Conservation (phyloP, 35 echinoderm and acorn worm genomes). For the Anneissia japonica region DNA sequence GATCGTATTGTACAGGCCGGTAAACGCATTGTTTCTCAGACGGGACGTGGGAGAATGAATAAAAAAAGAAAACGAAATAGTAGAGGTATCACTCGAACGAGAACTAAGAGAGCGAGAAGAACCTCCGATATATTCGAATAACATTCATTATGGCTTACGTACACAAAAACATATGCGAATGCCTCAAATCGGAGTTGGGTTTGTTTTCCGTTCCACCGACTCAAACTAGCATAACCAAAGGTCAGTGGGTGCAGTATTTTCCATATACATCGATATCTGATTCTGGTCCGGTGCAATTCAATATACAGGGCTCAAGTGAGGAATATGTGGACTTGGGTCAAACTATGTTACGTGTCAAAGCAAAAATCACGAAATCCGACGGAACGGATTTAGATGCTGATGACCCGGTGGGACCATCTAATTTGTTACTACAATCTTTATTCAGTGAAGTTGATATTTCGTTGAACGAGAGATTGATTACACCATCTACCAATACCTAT, state of each 20-base stretch:
- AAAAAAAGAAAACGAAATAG: conserved; percentile 15
- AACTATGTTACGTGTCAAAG: conserved; percentile 37
- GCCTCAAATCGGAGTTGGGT: conserved; percentile 48
- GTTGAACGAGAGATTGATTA: conserved; percentile 35
- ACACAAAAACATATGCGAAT: conserved; percentile 51
- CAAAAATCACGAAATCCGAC: conserved; percentile 41
- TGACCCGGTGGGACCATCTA: conserved; percentile 30
- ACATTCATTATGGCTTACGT: conserved; percentile 39
- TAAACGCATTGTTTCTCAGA: background rate
- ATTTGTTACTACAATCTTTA: conserved; percentile 44
- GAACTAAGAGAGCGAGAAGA: conserved; percentile 19
- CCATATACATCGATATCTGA: conserved; percentile 24
- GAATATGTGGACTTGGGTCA: conserved; percentile 51
- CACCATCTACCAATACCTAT: conserved; percentile 22
- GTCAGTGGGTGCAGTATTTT: conserved; percentile 32
- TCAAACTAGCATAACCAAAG: conserved; percentile 22
- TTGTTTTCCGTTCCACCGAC: conserved; percentile 52
- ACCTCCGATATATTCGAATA: conserved; percentile 8
- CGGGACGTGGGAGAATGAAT: background rate
- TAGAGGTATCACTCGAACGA: background rate
- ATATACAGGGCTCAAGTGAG: conserved; percentile 28
- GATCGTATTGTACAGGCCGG: background rate
- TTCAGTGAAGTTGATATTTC: conserved; percentile 51
- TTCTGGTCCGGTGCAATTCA: conserved; percentile 48
- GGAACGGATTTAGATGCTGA: conserved; percentile 17